Conservation (phyloP, 2,113 vertebrate genomes). For the Phrynosoma platyrhinos region DNA sequence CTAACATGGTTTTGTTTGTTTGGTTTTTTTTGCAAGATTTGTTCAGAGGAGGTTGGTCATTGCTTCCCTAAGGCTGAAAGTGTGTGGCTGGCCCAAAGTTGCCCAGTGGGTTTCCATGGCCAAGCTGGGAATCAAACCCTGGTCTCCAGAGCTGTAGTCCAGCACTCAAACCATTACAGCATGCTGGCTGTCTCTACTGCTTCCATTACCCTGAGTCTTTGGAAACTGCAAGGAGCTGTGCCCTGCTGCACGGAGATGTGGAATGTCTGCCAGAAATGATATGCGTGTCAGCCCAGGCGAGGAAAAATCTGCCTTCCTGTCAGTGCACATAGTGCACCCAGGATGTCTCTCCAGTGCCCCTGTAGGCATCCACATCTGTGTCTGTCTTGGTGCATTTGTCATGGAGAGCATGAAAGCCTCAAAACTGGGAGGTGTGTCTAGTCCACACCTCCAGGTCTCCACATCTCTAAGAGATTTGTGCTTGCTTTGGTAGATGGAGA, state of each 20-base stretch:
- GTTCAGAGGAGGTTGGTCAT: too few relatives aligned
- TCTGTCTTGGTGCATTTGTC: background rate
- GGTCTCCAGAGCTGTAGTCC: too few relatives aligned
- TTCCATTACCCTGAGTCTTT: background rate
- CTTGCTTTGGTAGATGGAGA: background rate
- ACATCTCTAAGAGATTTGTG: rapidly evolving
- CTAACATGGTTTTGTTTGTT: too few relatives aligned
- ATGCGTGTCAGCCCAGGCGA: background rate
- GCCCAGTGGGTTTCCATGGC: too few relatives aligned
- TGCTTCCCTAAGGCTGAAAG: too few relatives aligned
- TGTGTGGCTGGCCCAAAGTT: background rate
- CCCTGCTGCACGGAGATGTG: background rate
- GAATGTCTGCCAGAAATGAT: background rate
- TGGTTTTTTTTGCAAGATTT: too few relatives aligned
- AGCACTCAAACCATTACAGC: too few relatives aligned
- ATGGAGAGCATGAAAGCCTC: rapidly evolving
- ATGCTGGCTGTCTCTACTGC: background rate
- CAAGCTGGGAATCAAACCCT: too few relatives aligned
- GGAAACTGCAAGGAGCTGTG: rapidly evolving
- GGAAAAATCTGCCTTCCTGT: background rate
- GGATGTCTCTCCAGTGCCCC: rapidly evolving
- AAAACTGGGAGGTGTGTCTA: background rate
- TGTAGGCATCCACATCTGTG: background rate
- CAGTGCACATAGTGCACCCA: background rate
- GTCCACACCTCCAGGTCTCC: background rate